phyloP scores from a whole-genome alignment of 2,888 invertebrate genomes.

The Drosophila acutilabella region DNA sequence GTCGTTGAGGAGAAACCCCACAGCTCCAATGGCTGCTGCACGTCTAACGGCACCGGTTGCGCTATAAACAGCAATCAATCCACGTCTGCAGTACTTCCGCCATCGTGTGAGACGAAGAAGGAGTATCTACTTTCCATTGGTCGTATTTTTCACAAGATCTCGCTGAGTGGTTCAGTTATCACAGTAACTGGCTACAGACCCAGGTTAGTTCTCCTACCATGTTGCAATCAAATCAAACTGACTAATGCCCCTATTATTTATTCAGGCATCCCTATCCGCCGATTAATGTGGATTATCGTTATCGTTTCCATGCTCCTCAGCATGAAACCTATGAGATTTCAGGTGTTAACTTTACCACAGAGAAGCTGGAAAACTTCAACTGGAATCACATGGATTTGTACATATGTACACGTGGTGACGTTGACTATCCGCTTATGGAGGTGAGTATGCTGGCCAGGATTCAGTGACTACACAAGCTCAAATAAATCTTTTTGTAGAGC shows the following conservation, averaged over 20 bases:
- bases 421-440: conserved; percentile 94
- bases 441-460: conserved; percentile 85
- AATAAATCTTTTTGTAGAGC: conserved; percentile 86
- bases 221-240: background rate
- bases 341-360: conserved; percentile 96
- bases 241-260: background rate
- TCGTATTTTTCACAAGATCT: conserved; percentile 96
- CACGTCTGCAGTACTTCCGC: conserved; percentile 77
- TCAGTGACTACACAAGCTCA: background rate
- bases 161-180: conserved; percentile 94
- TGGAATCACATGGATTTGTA: conserved; percentile 99
- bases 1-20: conserved; percentile 86
- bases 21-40: conserved; percentile 16
- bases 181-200: conserved; percentile 97
- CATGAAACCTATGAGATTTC: conserved; percentile 97
- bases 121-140: conserved; percentile 96
- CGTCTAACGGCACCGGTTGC: conserved; percentile 13
- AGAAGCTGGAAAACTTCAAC: conserved; percentile 97
- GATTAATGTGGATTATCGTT: conserved; percentile 95
- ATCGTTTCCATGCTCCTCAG: conserved; percentile 96
- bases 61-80: conserved; percentile 16
- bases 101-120: conserved; percentile 87
- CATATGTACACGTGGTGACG: conserved; percentile 97
- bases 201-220: conserved; percentile 87
- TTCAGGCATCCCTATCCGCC: conserved; percentile 96